Conservation (phyloP, 2,888 invertebrate genomes). For the Heliconius ismenius region DNA sequence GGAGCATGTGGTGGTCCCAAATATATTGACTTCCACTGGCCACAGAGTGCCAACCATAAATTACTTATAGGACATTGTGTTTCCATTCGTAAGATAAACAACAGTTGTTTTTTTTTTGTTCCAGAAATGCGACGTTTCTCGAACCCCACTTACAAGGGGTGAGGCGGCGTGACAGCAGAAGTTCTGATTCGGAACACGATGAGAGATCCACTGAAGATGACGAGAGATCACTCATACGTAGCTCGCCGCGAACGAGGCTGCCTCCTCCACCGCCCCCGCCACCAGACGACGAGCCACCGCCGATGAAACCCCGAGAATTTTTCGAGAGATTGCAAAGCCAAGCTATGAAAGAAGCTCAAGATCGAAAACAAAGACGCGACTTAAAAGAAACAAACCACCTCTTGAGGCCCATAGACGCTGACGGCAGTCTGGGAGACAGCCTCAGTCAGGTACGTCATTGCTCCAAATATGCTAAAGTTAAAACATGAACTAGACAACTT, state of each 20-base stretch:
- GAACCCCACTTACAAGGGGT: slow-evolving; percentile 87
- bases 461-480: slow-evolving; percentile 27
- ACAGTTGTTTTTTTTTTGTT: slow-evolving; percentile 59
- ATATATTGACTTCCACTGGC: slow-evolving; percentile 35
- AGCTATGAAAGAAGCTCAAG: slow-evolving; percentile 76
- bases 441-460: slow-evolving; percentile 73
- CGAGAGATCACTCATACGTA: slow-evolving; percentile 70
- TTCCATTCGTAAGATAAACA: slow-evolving; percentile 6
- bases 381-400: slow-evolving; percentile 61
- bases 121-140: slow-evolving; percentile 88
- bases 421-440: slow-evolving; percentile 76
- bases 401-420: slow-evolving; percentile 71
- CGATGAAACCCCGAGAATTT: slow-evolving; percentile 82
- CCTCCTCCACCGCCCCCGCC: slow-evolving; percentile 75
- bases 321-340: slow-evolving; percentile 76
- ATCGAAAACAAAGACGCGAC: slow-evolving; percentile 65
- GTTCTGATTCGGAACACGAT: slow-evolving; percentile 78
- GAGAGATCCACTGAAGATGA: slow-evolving; percentile 78
- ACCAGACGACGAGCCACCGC: slow-evolving; percentile 74
- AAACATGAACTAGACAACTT: slow-evolving; percentile 48
- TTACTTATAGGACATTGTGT: slow-evolving; percentile 16
- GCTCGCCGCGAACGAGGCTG: slow-evolving; percentile 73
- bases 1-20: slow-evolving; percentile 34
- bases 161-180: slow-evolving; percentile 74
- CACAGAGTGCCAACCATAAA: slow-evolving; percentile 20